Evolutionary conservation across 1,140 invertebrate species (phyloP).

Genomic region (Phymorhynchus buccinoides): DNA sequence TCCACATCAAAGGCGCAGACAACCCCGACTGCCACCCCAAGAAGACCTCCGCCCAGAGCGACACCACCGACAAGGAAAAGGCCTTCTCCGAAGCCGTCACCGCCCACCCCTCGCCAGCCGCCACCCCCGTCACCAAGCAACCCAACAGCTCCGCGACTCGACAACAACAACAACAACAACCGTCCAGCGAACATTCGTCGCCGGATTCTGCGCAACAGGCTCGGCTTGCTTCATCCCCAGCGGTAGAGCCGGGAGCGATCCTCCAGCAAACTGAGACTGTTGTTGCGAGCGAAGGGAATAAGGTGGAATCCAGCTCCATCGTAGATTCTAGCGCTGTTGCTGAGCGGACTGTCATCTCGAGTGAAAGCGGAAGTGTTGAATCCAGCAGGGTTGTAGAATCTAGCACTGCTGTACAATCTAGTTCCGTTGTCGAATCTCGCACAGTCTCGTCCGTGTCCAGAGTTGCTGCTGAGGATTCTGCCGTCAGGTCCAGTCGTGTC

Average conservation of each 20-base stretch:
- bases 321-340: no score
- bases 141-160: not conserved
- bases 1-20: not conserved
- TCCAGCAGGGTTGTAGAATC: no score
- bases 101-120: conserved; percentile 20
- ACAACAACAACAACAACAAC: not conserved
- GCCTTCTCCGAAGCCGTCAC: conserved; percentile 12
- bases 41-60: conserved; percentile 4
- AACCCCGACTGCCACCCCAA: not conserved
- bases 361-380: no score
- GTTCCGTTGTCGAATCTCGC: no score
- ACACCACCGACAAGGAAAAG: conserved; percentile 4
- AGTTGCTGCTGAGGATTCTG: no score
- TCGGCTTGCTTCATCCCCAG: not conserved
- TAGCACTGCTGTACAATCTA: no score
- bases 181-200: not conserved
- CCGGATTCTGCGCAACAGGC: not conserved
- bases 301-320: no score
- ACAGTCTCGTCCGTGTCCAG: no score
- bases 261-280: no score
- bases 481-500: no score
- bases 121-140: conserved; percentile 18
- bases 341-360: no score
- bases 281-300: no score
- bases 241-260: not conserved